Evolutionary conservation across 2,888 invertebrate species (phyloP), one percentile per base, ranked within the genome.

Genomic region (Cheilosia grossa): DNA sequence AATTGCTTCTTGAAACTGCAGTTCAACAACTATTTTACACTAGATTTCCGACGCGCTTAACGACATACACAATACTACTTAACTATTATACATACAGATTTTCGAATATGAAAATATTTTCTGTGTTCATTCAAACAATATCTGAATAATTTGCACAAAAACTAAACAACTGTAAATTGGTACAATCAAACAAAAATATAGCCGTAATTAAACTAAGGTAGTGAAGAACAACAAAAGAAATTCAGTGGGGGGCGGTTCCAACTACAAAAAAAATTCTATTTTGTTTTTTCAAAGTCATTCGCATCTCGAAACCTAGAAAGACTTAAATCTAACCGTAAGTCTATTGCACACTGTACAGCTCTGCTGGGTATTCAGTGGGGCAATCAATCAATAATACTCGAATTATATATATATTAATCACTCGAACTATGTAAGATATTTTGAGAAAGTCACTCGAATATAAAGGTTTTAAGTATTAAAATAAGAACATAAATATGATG

Each of bases 101-200:
- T 61, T 63, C 53, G 3, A 53, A 59, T 10, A 53, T 19, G 19
- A 33, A 42, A 51, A 72, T 81, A 81, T 70, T 72, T 66, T 59
- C 72, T 56, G 70, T 66, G 54, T 78, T 82, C 61, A 40, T 51
- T 59, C 24, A 59, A 64, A 66, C 56, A 70, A 21, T 47, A 77
- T 74, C 51, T 59, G 17, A 81, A 63, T 69, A 69, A 70, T 61
- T 80, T 83, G 83, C 83, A 83, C 83, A 83, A 83, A 70, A 64
- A 24, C 24, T 30, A 53, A 66, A 66, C 51, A 56, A 64, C 64
- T n/a, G 49, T 51, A 61, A 80, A 66, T 80, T 83, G 80, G 83
- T 83, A 83, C 83, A 83, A 83, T 83, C 83, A 80, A 83, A 74
- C 19, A 47, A 70, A 69, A 58, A 27, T 56, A 64, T 73, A 79